These are phyloP conservation scores for Acanthopagrus latus DNA, from an alignment of 2,797 vertebrate genomes.

Conservation along the genomic window DNA sequence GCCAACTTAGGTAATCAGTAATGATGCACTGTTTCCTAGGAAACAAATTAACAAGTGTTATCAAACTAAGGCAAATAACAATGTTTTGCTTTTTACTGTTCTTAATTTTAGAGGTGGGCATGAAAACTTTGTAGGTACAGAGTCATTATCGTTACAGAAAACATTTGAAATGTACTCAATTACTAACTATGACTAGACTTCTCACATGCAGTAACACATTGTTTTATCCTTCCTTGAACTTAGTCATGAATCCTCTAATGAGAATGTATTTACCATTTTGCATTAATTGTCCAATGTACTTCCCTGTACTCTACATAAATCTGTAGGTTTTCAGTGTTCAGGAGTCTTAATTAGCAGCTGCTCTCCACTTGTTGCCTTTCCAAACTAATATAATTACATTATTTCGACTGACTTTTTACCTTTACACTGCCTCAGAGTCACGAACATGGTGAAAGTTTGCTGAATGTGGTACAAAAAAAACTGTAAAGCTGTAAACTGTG, in stretches of 20 bases:
- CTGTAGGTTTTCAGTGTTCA: not conserved
- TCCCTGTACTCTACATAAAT: not conserved
- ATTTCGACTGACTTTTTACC: not conserved
- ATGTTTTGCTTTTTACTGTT: not conserved
- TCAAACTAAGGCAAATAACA: not conserved
- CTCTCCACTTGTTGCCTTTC: slow-evolving; percentile 7
- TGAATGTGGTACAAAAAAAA: not conserved
- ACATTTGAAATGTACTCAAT: not conserved
- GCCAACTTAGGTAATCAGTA: not conserved
- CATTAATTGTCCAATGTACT: not conserved
- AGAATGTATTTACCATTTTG: not conserved
- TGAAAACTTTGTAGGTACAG: not conserved
- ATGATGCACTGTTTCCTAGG: not conserved
- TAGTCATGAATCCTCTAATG: slow-evolving; percentile 7
- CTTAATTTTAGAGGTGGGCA: not conserved
- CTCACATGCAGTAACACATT: not conserved
- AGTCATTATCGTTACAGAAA: not conserved
- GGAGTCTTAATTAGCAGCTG: not conserved
- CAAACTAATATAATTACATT: not conserved
- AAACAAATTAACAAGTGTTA: slow-evolving; percentile 7
- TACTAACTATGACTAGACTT: not conserved
- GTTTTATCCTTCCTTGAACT: not conserved
- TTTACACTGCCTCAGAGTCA: not conserved
- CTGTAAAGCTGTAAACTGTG: not conserved
- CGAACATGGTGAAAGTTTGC: not conserved